Conservation (phyloP, 2,888 invertebrate species). For the Thereva nobilitata region DNA sequence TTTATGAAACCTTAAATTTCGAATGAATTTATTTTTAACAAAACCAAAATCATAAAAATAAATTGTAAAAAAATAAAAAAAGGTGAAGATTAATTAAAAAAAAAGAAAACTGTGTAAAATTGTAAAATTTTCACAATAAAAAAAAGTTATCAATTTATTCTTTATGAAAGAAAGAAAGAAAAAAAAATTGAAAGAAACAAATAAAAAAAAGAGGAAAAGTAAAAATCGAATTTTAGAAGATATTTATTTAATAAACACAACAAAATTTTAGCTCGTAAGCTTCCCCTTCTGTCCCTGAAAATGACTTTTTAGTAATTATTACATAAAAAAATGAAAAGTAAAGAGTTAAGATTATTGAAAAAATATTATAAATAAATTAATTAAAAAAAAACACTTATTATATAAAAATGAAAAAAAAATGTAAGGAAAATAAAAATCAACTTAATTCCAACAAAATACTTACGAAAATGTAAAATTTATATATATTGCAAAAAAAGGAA, state of each 20-base stretch:
- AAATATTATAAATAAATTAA: slow-evolving; percentile 29
- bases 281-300: slow-evolving; percentile 3
- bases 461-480: slow-evolving; percentile 41
- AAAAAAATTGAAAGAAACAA: neutral
- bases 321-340: slow-evolving; percentile 8
- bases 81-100: too few species aligned
- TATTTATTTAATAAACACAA: slow-evolving; percentile 25
- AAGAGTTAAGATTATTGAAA: slow-evolving; percentile 22
- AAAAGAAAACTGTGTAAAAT: too few species aligned
- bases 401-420: slow-evolving; percentile 8
- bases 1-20: too few species aligned
- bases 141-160: too few species aligned
- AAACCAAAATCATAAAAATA: too few species aligned
- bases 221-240: slow-evolving; percentile 31
- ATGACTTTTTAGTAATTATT: slow-evolving; percentile 25
- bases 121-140: too few species aligned
- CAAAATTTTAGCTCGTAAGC: slow-evolving; percentile 7
- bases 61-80: too few species aligned
- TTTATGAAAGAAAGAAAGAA: too few species aligned
- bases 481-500: slow-evolving; percentile 36
- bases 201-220: slow-evolving; percentile 4
- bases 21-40: too few species aligned
- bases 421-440: slow-evolving; percentile 21
- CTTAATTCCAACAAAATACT: slow-evolving; percentile 34
- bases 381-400: slow-evolving; percentile 23